Evolutionary conservation across 2,797 vertebrate species (phyloP).

Genomic region (Hypotaenidia philippensis): DNA sequence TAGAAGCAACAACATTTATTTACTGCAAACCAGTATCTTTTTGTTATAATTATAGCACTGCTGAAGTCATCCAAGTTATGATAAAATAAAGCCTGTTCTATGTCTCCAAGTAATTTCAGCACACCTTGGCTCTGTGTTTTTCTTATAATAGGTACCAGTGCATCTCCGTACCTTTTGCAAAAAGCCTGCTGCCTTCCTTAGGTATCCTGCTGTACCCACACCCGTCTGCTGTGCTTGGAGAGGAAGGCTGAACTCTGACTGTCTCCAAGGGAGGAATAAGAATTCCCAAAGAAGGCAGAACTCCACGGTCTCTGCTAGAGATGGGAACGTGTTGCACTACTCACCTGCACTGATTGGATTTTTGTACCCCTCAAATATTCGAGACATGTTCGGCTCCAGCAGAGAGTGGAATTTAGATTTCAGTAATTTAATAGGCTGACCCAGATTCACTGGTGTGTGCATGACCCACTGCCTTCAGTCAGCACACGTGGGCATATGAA

Average conservation of each 20-base stretch:
- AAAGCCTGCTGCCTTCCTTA: background rate
- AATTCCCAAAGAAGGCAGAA: background rate
- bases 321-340: background rate
- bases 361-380: background rate
- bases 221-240: background rate
- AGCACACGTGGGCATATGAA: background rate
- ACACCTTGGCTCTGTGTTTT: background rate
- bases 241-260: background rate
- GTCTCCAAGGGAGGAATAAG: background rate
- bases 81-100: background rate
- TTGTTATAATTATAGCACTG: background rate
- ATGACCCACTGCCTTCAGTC: background rate
- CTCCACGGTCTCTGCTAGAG: background rate
- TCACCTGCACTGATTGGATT: background rate
- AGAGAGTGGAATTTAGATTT: background rate
- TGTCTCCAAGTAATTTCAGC: background rate
- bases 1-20: background rate
- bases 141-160: background rate
- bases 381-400: background rate
- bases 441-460: background rate
- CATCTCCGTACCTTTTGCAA: background rate
- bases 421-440: background rate
- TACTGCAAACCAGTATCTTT: background rate
- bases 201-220: background rate
- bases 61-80: background rate